phyloP scores from a whole-genome alignment of 2,113 vertebrate species.

The Ginglymostoma cirratum region DNA sequence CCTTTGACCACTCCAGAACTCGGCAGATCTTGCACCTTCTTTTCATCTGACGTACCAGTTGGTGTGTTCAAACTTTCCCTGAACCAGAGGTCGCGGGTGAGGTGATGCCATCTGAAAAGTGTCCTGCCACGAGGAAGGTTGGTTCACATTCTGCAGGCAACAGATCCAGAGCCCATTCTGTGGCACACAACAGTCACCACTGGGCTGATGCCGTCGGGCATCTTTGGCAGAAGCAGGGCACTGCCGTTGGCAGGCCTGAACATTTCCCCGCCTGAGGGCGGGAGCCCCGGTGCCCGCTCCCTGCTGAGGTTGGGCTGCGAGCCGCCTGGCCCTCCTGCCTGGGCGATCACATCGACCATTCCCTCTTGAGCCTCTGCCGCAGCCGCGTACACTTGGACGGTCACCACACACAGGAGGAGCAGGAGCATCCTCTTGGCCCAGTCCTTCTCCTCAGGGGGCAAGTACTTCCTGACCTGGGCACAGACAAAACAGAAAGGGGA shows the following conservation, averaged over 20 bases:
- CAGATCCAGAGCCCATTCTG: not conserved
- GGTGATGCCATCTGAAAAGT: not conserved
- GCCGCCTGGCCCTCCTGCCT: not conserved
- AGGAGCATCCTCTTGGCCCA: not conserved
- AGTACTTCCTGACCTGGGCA: not conserved
- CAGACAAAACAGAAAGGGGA: not conserved
- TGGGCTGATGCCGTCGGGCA: not conserved
- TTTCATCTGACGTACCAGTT: not conserved
- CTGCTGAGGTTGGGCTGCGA: not conserved
- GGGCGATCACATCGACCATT: fast-evolving
- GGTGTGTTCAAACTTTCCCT: not conserved
- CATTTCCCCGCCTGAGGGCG: not conserved
- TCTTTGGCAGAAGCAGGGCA: not conserved
- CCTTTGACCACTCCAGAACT: not conserved
- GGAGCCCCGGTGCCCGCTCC: not conserved
- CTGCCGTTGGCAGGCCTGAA: too few species aligned
- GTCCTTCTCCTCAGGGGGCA: not conserved
- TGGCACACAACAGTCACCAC: not conserved
- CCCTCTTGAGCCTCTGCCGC: not conserved
- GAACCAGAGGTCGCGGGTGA: too few species aligned
- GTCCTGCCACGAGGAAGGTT: too few species aligned
- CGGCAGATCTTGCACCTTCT: too few species aligned
- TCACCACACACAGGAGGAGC: not conserved
- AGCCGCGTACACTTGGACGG: not conserved
- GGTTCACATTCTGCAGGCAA: not conserved